Evolutionary conservation across 2,113 vertebrate species (phyloP), one percentile per base, ranked within the genome.

Genomic region (Orthonyx spaldingii): DNA sequence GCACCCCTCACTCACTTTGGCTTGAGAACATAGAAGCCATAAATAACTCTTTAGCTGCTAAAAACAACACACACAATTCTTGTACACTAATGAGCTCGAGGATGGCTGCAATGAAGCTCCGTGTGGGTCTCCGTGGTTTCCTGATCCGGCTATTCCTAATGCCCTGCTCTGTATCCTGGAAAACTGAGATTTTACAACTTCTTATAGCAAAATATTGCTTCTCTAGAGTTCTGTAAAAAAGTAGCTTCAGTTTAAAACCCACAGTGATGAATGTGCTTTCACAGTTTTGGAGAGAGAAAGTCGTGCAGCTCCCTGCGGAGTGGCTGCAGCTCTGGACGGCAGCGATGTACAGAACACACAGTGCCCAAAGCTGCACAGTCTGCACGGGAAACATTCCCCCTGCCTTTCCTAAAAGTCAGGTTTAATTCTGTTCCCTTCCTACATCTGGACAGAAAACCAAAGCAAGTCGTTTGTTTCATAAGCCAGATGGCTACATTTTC

Each of bases 1-100:
- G 96, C 96, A 97, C 96, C 94, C 94, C 95, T 96, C 95, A 96
- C 95, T 97, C 93, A 96, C 96, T 96, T 96, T 97, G 95, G 96
- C 94, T 97, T 96, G 95, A 97, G 94, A 97, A 96, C 96, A 96
- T 77, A 97, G 95, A 79, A 94, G 91, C 96, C 93, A 89, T 89
- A 96, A 97, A 96, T 96, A 96, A 96, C 89, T 96, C 95, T 95
- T 97, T 93, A 96, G 94, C 87, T 83, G 84, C 87, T 97, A 96
- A 96, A 97, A 97, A 91, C 94, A 97, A 85, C 94, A 96, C 95
- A 96, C 90, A 87, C 93, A 95, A 95, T 97, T 94, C 93, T 85
- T 76, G 93, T 96, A 74, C 95, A 70, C 96, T 96, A 96, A 97
- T 97, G 96, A 97, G 95, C 96, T 95, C 19, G 55, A 90, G 90